A percentile compares a stretch with the other conserved stretches of the same genome.
phyloP scores from a whole-genome alignment of 2,113 vertebrate genomes.

The Serinus canaria region DNA sequence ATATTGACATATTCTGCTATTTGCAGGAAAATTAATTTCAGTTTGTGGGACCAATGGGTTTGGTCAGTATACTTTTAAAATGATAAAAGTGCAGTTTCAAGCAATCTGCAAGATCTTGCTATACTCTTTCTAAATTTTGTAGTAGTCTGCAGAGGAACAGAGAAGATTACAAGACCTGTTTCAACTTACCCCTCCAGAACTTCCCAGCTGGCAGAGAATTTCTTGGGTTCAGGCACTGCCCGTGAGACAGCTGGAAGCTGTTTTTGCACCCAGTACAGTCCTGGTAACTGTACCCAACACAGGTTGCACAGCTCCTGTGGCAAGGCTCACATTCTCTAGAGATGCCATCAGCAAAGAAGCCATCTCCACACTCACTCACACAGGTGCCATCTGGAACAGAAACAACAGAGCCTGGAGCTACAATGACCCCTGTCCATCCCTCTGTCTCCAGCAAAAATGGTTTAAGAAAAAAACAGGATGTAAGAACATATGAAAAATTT shows the following conservation, averaged over 20 bases:
- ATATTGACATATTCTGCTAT: background rate
- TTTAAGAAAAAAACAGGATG: background rate
- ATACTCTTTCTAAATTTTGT: background rate
- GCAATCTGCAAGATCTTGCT: background rate
- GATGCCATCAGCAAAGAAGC: conserved; percentile 77
- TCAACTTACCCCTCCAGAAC: conserved; percentile 77
- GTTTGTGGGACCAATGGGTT: background rate
- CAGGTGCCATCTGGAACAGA: conserved; percentile 65
- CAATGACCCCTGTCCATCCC: background rate
- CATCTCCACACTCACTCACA: conserved; percentile 75
- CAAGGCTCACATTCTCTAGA: conserved; percentile 82
- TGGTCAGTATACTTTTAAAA: background rate
- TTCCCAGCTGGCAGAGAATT: conserved; percentile 9
- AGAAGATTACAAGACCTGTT: background rate
- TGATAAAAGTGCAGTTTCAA: background rate
- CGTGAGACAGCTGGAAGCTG: conserved; percentile 27
- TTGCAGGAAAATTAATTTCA: background rate
- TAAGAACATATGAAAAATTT: background rate
- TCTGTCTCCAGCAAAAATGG: background rate
- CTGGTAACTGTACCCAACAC: conserved; percentile 70
- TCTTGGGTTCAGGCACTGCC: conserved; percentile 68
- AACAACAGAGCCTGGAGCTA: background rate
- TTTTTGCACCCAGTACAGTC: conserved; percentile 80
- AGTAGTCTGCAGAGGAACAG: background rate
- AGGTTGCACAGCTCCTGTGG: conserved; percentile 78